Percentiles rank a stretch among this genome's conserved stretches.
Conservation (phyloP, 2,113 vertebrate genomes). For the Geococcyx californianus region DNA sequence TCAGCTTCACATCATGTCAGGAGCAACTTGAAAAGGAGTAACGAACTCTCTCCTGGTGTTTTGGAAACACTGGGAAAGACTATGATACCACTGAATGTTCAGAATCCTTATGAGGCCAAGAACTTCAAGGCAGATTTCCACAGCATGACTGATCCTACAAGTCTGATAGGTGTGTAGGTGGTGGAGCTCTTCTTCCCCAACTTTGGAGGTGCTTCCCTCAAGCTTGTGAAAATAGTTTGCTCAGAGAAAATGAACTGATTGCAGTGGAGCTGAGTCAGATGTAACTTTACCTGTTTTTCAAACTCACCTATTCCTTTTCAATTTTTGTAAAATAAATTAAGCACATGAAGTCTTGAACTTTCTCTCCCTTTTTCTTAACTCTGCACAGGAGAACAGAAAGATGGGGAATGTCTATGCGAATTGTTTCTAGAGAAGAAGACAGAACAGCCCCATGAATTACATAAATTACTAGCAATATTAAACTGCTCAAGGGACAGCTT, state of each 20-base stretch:
- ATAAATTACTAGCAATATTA: background rate
- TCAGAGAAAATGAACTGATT: background rate
- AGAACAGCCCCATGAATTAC: background rate
- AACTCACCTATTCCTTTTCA: background rate
- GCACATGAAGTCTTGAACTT: background rate
- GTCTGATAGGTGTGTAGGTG: background rate
- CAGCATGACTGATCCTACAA: background rate
- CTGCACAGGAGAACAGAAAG: background rate
- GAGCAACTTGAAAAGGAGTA: background rate
- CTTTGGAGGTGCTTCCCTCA: background rate
- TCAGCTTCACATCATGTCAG: background rate
- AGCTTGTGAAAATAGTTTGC: background rate
- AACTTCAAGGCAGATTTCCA: background rate
- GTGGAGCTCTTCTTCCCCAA: background rate
- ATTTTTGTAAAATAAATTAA: background rate
- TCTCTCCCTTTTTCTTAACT: background rate
- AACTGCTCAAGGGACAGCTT: background rate
- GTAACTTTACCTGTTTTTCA: background rate
- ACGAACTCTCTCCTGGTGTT: background rate
- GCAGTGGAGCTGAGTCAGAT: background rate
- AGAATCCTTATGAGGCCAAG: background rate
- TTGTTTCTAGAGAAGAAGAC: background rate
- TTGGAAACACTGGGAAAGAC: conserved; percentile 14
- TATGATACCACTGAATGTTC: background rate
- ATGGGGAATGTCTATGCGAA: background rate